These are phyloP conservation scores for Centrocercus urophasianus DNA, from an alignment of 2,113 vertebrate species.

Conservation along the genomic window DNA sequence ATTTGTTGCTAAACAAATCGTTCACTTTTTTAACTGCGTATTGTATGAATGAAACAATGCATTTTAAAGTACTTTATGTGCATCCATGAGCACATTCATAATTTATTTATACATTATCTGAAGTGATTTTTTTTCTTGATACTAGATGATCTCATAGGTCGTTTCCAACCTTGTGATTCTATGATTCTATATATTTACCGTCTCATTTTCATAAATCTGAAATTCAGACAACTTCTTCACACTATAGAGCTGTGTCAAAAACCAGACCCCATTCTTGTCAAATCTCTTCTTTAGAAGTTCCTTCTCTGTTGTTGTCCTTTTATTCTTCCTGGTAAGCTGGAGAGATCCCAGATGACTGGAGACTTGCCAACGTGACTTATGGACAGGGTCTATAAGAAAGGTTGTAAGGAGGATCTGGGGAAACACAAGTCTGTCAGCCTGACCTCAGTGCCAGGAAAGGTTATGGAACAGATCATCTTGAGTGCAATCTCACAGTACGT, in stretches of 20 bases:
- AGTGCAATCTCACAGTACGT: too few species aligned
- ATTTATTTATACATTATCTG: background rate
- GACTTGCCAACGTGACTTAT: too few species aligned
- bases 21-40: conserved; percentile 2
- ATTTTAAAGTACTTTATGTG: background rate
- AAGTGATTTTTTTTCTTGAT: background rate
- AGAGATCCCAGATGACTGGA: too few species aligned
- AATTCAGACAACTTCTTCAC: background rate
- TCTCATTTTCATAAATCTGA: background rate
- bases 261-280: background rate
- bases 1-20: conserved; percentile 1
- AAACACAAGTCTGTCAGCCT: too few species aligned
- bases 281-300: background rate
- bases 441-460: too few species aligned
- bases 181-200: background rate
- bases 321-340: background rate
- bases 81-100: background rate
- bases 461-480: too few species aligned
- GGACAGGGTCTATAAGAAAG: too few species aligned
- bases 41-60: background rate
- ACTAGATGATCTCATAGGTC: too few species aligned
- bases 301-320: background rate
- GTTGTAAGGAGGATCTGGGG: too few species aligned
- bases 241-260: background rate
- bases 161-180: too few species aligned